A percentile compares a stretch with the other conserved stretches of the same genome.
Evolutionary conservation across 2,888 invertebrate species (phyloP).

Genomic region (Oxystoma pomonae): DNA sequence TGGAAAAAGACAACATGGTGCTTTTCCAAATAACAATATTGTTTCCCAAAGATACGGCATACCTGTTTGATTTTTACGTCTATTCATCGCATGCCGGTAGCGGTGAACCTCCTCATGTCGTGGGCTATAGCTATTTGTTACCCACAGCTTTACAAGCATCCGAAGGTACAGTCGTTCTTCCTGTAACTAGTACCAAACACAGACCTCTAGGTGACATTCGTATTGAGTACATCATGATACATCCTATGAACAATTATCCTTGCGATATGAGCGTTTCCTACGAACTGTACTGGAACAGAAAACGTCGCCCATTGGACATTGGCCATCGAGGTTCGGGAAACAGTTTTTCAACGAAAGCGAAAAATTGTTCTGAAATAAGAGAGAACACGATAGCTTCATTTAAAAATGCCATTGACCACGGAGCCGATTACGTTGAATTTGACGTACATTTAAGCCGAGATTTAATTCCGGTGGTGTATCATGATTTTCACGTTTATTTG

Average conservation of each 20-base stretch:
- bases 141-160: constrained; percentile 78
- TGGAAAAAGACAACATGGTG: constrained; percentile 68
- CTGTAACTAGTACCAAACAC: constrained; percentile 83
- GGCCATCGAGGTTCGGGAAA: constrained; percentile 94
- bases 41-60: constrained; percentile 71
- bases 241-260: constrained; percentile 60
- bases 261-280: constrained; percentile 78
- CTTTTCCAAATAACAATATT: constrained; percentile 73
- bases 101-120: constrained; percentile 74
- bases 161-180: constrained; percentile 70
- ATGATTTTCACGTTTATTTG: constrained; percentile 93
- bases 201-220: constrained; percentile 77
- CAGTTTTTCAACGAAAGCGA: constrained; percentile 67
- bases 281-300: constrained; percentile 79
- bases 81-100: constrained; percentile 58
- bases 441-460: constrained; percentile 98
- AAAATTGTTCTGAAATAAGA: constrained; percentile 72
- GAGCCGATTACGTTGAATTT: constrained; percentile 97
- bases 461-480: constrained; percentile 89
- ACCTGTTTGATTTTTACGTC: constrained; percentile 78
- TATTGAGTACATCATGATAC: constrained; percentile 56
- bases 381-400: constrained; percentile 96
- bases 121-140: constrained; percentile 86
- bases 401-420: constrained; percentile 85
- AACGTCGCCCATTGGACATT: constrained; percentile 84